phyloP scores from a whole-genome alignment of 2,113 vertebrate genomes.

The Rhinoderma darwinii region DNA sequence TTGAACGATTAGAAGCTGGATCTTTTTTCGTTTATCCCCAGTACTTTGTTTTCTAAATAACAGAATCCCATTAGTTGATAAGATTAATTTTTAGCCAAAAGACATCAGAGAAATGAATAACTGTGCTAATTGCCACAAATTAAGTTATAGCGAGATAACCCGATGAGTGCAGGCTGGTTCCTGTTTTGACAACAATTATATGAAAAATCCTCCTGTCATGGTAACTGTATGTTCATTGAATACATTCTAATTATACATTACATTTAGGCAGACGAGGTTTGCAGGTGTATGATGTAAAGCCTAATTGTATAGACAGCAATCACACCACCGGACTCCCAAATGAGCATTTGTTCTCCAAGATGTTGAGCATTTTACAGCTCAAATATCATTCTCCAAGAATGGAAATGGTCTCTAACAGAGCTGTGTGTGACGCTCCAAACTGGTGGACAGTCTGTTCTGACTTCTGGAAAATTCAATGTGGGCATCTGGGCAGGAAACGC shows the following conservation, averaged over 20 bases:
- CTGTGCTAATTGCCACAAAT: not conserved
- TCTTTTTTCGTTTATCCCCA: not conserved
- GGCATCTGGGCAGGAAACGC: not conserved
- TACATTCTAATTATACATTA: not conserved
- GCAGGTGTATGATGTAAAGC: conserved; percentile 20
- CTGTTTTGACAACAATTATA: not conserved
- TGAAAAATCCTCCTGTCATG: not conserved
- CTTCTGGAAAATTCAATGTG: not conserved
- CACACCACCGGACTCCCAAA: not conserved
- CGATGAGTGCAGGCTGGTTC: not conserved
- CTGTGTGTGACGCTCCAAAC: not conserved
- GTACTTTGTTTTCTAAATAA: not conserved
- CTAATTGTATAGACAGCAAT: not conserved
- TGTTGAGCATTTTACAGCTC: too few species aligned
- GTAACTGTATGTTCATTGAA: not conserved
- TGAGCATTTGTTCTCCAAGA: conserved; percentile 11
- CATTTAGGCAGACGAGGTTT: not conserved
- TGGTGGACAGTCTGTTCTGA: not conserved
- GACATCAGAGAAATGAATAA: conserved; percentile 17
- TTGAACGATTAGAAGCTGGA: not conserved
- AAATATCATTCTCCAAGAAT: not conserved
- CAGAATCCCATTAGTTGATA: not conserved
- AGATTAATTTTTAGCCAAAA: not conserved
- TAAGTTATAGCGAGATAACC: not conserved
- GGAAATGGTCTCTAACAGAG: not conserved